These are phyloP conservation scores for Epinephelus awoara DNA, from an alignment of 2,797 vertebrate genomes.

Conservation along the genomic window DNA sequence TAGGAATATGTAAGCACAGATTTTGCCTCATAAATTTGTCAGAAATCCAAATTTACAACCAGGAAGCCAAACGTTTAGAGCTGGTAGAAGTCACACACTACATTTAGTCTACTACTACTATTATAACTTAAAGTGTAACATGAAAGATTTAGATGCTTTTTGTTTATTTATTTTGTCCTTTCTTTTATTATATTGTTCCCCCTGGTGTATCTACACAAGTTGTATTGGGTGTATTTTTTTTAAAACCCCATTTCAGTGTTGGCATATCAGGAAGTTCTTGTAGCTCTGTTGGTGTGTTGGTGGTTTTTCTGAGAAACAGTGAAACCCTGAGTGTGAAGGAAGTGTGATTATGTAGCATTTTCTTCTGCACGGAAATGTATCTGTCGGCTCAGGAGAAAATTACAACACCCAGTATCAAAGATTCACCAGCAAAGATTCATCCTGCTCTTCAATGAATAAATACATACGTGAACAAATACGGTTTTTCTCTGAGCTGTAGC, in stretches of 20 bases:
- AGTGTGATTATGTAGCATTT: slow-evolving; percentile 40
- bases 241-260: background rate
- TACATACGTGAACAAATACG: background rate
- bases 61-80: no score
- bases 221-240: background rate
- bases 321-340: slow-evolving; percentile 38
- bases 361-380: slow-evolving; percentile 1
- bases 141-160: no score
- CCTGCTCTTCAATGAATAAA: slow-evolving; percentile 16
- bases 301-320: slow-evolving; percentile 29
- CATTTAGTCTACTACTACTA: no score
- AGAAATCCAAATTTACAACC: no score
- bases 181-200: no score
- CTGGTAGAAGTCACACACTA: no score
- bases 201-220: no score
- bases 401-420: background rate
- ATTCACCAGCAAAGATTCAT: background rate
- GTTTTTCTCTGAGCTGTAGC: background rate
- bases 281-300: no score
- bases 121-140: no score
- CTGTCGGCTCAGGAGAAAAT: background rate
- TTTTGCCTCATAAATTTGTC: no score
- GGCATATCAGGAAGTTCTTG: slow-evolving; percentile 16
- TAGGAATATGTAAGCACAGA: no score
- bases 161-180: no score